These are phyloP conservation scores for Castor canadensis DNA, from an alignment of 2,113 vertebrate genomes.

Conservation along the genomic window DNA sequence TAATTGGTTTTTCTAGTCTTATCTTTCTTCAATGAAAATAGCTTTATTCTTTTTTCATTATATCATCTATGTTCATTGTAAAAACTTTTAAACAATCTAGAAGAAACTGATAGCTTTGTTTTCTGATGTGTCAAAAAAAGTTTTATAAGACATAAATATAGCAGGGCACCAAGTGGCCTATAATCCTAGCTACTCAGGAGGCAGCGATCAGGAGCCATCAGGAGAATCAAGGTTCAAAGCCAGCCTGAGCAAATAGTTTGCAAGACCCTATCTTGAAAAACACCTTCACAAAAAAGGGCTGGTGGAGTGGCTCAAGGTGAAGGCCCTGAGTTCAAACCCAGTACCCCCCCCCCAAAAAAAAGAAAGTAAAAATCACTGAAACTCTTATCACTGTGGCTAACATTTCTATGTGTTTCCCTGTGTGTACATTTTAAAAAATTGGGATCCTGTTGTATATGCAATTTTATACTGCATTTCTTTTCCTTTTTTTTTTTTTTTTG, in stretches of 20 bases:
- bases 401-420: neutral
- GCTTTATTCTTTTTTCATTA: neutral
- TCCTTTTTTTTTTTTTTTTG: too few relatives aligned
- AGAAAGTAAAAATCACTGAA: neutral
- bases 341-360: too few relatives aligned
- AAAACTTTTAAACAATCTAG: neutral
- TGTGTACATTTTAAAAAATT: neutral
- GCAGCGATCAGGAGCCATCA: too few relatives aligned
- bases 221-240: too few relatives aligned
- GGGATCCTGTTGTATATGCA: neutral
- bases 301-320: too few relatives aligned
- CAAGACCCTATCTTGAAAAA: too few relatives aligned
- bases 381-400: neutral
- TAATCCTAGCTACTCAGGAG: too few relatives aligned
- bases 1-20: neutral
- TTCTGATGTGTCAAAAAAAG: neutral
- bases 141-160: neutral
- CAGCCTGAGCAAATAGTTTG: too few relatives aligned
- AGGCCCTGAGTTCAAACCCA: too few relatives aligned
- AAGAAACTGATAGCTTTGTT: neutral
- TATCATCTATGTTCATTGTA: neutral
- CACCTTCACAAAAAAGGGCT: too few relatives aligned
- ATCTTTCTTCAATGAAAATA: neutral
- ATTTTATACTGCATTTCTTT: neutral
- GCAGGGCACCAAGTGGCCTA: too few relatives aligned